Evolutionary conservation across 1,140 invertebrate genomes (phyloP).

Genomic region (Achroia grisella): DNA sequence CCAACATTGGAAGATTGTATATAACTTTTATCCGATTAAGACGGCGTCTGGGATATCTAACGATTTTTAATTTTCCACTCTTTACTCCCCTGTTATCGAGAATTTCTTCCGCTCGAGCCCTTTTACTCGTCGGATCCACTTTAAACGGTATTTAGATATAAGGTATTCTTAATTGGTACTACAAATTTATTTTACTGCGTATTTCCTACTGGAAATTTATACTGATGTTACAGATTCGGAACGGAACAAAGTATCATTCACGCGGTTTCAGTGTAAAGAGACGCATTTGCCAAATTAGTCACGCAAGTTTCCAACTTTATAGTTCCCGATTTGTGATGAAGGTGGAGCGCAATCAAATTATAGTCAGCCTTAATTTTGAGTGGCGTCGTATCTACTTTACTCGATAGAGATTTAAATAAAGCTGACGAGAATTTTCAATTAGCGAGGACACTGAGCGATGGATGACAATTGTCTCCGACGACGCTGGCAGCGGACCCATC

Average conservation of each 20-base stretch:
- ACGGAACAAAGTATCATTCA: not conserved
- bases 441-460: constrained; percentile 66
- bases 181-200: constrained; percentile 46
- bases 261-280: not conserved
- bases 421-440: constrained; percentile 67
- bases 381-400: constrained; percentile 38
- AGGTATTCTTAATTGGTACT: constrained; percentile 60
- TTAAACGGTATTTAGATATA: constrained; percentile 60
- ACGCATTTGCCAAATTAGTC: constrained; percentile 16
- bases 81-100: constrained; percentile 56
- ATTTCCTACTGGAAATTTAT: constrained; percentile 29
- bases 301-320: constrained; percentile 18
- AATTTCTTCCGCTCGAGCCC: constrained; percentile 59
- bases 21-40: constrained; percentile 25
- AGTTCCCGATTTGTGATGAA: constrained; percentile 31
- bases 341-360: constrained; percentile 40
- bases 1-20: constrained; percentile 18
- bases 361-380: constrained; percentile 47
- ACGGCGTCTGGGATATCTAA: constrained; percentile 34
- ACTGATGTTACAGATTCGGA: constrained; percentile 1
- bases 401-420: constrained; percentile 66
- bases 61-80: constrained; percentile 61
- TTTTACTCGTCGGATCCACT: constrained; percentile 53
- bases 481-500: constrained; percentile 52
- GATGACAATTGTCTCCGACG: constrained; percentile 60